These are phyloP conservation scores for Microdon myrmicae DNA, from an alignment of 2,888 invertebrate species.

Conservation along the genomic window DNA sequence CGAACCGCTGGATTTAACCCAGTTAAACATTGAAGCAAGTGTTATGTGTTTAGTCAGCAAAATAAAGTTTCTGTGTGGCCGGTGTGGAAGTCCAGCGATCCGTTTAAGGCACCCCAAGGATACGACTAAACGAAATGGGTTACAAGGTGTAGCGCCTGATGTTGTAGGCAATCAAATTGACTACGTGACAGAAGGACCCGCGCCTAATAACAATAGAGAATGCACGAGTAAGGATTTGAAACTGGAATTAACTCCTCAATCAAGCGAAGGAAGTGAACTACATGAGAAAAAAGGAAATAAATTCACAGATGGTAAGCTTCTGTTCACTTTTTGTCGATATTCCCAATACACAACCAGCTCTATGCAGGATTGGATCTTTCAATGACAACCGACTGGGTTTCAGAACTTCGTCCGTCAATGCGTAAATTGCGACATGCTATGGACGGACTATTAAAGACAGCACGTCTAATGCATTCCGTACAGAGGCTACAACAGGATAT, in stretches of 20 bases:
- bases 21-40: constrained; percentile 87
- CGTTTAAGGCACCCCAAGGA: constrained; percentile 70
- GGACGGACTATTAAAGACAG: constrained; percentile 79
- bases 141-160: constrained; percentile 61
- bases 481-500: constrained; percentile 83
- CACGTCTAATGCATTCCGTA: constrained; percentile 84
- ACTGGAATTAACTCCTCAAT: constrained; percentile 54
- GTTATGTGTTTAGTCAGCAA: constrained; percentile 87
- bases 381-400: constrained; percentile 78
- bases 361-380: constrained; percentile 71
- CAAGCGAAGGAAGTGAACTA: constrained; percentile 8
- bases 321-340: background rate
- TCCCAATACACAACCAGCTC: background rate
- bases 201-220: constrained; percentile 4
- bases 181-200: constrained; percentile 8
- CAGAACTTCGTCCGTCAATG: constrained; percentile 81
- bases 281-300: constrained; percentile 75
- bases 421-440: constrained; percentile 83
- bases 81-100: constrained; percentile 79
- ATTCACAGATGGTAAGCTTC: constrained; percentile 72
- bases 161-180: constrained; percentile 60
- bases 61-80: constrained; percentile 80
- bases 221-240: constrained; percentile 44
- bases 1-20: constrained; percentile 86
- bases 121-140: constrained; percentile 60